phyloP scores from a whole-genome alignment of 2,888 invertebrate species.

The Cryptops parisi region DNA sequence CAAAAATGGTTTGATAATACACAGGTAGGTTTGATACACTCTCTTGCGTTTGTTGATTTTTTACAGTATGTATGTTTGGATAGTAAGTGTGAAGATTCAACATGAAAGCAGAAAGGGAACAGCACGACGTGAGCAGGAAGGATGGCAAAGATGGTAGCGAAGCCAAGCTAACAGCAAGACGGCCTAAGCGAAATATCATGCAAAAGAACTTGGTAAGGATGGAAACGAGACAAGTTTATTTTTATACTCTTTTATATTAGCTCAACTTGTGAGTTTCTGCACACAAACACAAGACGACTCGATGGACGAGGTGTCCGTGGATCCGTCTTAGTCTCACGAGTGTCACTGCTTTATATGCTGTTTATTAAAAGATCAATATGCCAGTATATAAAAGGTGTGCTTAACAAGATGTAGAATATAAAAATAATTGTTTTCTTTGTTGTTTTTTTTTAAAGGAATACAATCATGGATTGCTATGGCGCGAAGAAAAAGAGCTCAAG shows the following conservation, averaged over 20 bases:
- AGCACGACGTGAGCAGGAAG: no score
- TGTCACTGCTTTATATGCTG: no score
- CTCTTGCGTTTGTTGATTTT: no score
- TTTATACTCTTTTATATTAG: no score
- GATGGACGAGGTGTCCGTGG: no score
- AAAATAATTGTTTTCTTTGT: not conserved
- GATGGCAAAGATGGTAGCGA: not conserved
- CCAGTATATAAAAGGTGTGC: no score
- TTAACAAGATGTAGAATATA: not conserved
- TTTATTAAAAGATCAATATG: no score
- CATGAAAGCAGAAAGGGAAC: not conserved
- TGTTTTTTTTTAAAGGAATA: conserved; percentile 18
- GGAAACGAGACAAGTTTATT: not conserved
- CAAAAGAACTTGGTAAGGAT: conserved; percentile 20
- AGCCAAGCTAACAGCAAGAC: conserved; percentile 5
- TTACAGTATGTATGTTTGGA: not conserved
- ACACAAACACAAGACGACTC: no score
- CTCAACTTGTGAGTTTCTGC: no score
- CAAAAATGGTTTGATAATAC: no score
- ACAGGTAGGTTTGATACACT: no score
- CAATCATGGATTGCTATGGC: conserved; percentile 29
- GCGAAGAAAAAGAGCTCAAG: conserved; percentile 32
- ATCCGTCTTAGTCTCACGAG: no score
- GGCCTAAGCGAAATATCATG: conserved; percentile 21
- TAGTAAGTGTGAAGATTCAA: not conserved